Base-by-base conservation (phyloP, 2,888 invertebrate species). In the Cynaeus angustus region DNA sequence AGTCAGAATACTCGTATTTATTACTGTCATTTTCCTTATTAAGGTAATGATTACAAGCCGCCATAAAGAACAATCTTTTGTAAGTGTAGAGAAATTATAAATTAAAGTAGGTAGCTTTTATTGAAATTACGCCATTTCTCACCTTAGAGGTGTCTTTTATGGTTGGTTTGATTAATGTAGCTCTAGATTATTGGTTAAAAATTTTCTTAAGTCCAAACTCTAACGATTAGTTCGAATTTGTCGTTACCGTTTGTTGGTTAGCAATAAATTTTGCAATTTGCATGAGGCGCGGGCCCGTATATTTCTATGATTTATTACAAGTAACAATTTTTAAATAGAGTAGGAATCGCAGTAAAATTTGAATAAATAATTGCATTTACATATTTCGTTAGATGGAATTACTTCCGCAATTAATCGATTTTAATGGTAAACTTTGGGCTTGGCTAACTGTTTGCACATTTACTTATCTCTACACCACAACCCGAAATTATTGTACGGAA, bases 201-300 rank as follows among this genome's bases (percentile, higher is more conserved):
- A 33, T 21, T 21, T 1, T 21, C n/a, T n/a, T n/a, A n/a, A 41
- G 3, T 1, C 8, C 4, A 30, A n/a, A 9, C 1, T 21, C 2
- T 21, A n/a, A 14, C 7, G 16, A 37, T 26, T 33, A 14, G 12
- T 12, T 50, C 10, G 28, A 10, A 26, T 21, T 26, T 43, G 28
- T 56, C 16, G 26, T 14, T 46, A 28, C 28, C 59, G 12, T 21
- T 48, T 28, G 48, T 50, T 67, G 65, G 71, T 68, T 66, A 61
- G 68, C 64, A 67, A 72, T 73, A 74, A 73, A 74, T 74, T 74
- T 68, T 65, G 64, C 21, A 26, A 64, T 64, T 64, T 61, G 50
- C 61, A 61, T 61, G 59, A 59, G 61, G 61, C 30, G 61, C 61
- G 61, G 61, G 61, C 46, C 26, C 46, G 30, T 37, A 61, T 28